These are phyloP conservation scores for Moxostoma hubbsi DNA, from an alignment of 2,797 vertebrate species.

Conservation along the genomic window DNA sequence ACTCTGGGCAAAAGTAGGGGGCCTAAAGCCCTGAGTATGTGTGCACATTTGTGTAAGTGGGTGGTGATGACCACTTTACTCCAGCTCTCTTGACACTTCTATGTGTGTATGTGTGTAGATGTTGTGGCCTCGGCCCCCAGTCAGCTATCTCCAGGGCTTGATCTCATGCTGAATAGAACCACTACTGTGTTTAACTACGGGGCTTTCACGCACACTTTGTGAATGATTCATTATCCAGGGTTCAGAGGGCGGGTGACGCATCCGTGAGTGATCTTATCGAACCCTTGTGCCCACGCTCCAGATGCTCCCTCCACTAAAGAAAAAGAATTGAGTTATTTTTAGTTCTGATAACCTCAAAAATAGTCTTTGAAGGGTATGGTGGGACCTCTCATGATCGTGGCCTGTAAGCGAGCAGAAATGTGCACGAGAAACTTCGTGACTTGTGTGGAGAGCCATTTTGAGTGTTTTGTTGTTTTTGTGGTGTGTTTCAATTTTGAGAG, in stretches of 20 bases:
- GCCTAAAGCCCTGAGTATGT: constrained; percentile 26
- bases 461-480: neutral
- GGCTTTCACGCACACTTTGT: constrained; percentile 58
- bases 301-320: constrained; percentile 51
- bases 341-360: constrained; percentile 52
- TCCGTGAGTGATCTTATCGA: constrained; percentile 53
- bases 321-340: constrained; percentile 56
- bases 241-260: constrained; percentile 56
- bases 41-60: neutral
- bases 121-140: constrained; percentile 39
- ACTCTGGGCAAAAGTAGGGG: constrained; percentile 16
- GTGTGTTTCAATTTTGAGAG: neutral
- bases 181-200: constrained; percentile 51
- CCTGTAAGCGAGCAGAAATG: constrained; percentile 18
- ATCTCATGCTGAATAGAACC: constrained; percentile 49
- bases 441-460: neutral
- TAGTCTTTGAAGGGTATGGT: constrained; percentile 38
- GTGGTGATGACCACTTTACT: constrained; percentile 28
- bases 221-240: constrained; percentile 59
- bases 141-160: constrained; percentile 42
- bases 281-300: constrained; percentile 47
- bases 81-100: neutral
- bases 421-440: constrained; percentile 22
- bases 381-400: constrained; percentile 29
- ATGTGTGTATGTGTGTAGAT: neutral